Percentiles rank a stretch among this genome's conserved stretches.
Evolutionary conservation across 2,113 vertebrate species (phyloP).

Genomic region (Rhagologus leucostigma): DNA sequence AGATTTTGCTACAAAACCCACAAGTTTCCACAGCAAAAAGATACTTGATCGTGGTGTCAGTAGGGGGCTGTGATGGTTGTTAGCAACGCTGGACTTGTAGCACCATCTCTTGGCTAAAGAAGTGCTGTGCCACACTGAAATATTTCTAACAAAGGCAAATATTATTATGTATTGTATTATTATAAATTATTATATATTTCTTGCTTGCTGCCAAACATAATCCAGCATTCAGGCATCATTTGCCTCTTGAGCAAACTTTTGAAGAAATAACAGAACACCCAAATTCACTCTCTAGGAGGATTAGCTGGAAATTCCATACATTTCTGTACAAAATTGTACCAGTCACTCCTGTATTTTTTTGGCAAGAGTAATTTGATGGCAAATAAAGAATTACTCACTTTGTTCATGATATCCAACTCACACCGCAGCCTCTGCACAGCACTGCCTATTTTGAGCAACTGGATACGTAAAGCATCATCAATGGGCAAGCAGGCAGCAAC

Average conservation of each 20-base stretch:
- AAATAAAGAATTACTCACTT: constrained; percentile 70
- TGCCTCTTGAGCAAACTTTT: neutral
- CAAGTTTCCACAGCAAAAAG: neutral
- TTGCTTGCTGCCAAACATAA: neutral
- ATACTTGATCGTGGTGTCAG: too few relatives aligned
- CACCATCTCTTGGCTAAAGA: constrained; percentile 30
- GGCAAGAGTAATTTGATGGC: neutral
- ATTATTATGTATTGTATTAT: neutral
- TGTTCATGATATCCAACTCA: constrained; percentile 96
- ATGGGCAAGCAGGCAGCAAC: constrained; percentile 97
- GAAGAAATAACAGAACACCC: neutral
- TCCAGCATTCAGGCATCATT: neutral
- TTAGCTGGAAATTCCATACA: rapidly evolving
- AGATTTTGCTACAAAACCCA: neutral
- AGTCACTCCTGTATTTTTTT: neutral
- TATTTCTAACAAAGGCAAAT: neutral
- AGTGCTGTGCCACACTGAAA: neutral
- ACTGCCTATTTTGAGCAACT: constrained; percentile 92
- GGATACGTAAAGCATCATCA: constrained; percentile 88
- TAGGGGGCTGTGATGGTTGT: neutral
- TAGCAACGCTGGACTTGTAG: neutral
- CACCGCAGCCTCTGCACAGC: constrained; percentile 95
- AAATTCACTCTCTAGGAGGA: neutral
- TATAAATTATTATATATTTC: neutral
- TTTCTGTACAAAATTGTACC: neutral